Evolutionary conservation across 1,140 invertebrate species (phyloP), one percentile per base, ranked within the genome.

Genomic region (Scaptodrosophila lebanonensis): DNA sequence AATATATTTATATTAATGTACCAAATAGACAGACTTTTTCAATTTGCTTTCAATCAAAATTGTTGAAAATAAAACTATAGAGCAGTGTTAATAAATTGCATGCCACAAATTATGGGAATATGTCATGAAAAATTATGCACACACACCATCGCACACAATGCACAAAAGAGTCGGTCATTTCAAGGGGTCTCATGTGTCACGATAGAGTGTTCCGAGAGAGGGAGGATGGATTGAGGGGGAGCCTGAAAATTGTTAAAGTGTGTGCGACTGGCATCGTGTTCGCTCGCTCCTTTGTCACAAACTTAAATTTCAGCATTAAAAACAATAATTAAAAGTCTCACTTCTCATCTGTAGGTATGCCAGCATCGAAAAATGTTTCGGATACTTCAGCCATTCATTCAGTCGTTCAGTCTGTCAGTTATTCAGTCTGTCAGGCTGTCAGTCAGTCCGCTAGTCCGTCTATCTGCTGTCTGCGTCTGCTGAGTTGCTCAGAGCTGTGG

Each of bases 11-110:
- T n/a, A n/a, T n/a, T n/a, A n/a, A n/a, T n/a, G n/a, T n/a, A n/a
- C n/a, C n/a, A n/a, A n/a, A n/a, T n/a, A n/a, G n/a, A n/a, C n/a
- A n/a, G n/a, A n/a, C n/a, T n/a, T n/a, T n/a, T 66, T 71, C 60
- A 66, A 66, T 70, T 69, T 49, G 62, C 61, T 66, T 72, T 72
- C 69, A 67, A 72, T 71, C 63, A 63, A 62, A 71, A 71, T 67
- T 36, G 62, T 38, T 66, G 36, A 73, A 64, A 67, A 52, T 48
- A 64, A 73, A 73, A 73, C 67, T 67, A 43, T 49, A 48, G 59
- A 44, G 25, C 18, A 32, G 13, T 15, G 44, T 64, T 68, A 59
- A 73, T 72, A 67, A 73, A 73, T 73, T 71, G 66, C 50, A 27
- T 16, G 51, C 42, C 27, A 59, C 44, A 71, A 66, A 63, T 57